Percentiles rank a stretch among this genome's conserved stretches.
Evolutionary conservation across 2,888 invertebrate genomes (phyloP).

Genomic region (Drosophila phalerata): DNA sequence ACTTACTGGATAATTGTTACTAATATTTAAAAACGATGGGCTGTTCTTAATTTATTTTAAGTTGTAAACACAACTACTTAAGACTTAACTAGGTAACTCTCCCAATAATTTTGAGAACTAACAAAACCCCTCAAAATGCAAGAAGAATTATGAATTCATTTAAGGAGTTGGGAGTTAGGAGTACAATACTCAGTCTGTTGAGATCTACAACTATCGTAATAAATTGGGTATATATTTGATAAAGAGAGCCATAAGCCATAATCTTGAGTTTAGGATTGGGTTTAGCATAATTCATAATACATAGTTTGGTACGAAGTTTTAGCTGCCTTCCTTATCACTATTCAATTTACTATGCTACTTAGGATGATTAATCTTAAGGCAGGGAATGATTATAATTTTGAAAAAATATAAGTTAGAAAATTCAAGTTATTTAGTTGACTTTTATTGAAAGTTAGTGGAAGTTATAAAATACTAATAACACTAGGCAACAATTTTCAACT

Average conservation of each 20-base stretch:
- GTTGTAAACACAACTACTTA: conserved; percentile 13
- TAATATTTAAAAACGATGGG: conserved; percentile 55
- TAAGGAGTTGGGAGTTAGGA: conserved; percentile 23
- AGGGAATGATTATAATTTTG: neutral
- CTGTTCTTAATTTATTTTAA: conserved; percentile 21
- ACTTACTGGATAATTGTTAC: conserved; percentile 68
- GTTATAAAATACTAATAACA: no score
- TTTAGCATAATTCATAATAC: conserved; percentile 44
- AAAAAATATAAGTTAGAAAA: neutral
- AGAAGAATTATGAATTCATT: neutral
- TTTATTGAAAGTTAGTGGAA: no score
- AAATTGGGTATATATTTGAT: conserved; percentile 23
- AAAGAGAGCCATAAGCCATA: conserved; percentile 46
- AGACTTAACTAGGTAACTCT: neutral
- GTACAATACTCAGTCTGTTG: conserved; percentile 75
- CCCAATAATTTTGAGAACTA: conserved; percentile 53
- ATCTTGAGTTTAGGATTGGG: conserved; percentile 16
- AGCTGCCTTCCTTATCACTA: conserved; percentile 13
- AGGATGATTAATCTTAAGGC: conserved; percentile 16
- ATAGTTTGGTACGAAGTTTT: neutral
- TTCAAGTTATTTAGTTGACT: no score
- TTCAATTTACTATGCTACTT: neutral
- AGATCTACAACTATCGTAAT: conserved; percentile 73
- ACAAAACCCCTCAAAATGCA: neutral
- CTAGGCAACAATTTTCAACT: no score